Evolutionary conservation across 64 coral and sea anemone genomes (phyloP).

Genomic region (Trachythela sp.): DNA sequence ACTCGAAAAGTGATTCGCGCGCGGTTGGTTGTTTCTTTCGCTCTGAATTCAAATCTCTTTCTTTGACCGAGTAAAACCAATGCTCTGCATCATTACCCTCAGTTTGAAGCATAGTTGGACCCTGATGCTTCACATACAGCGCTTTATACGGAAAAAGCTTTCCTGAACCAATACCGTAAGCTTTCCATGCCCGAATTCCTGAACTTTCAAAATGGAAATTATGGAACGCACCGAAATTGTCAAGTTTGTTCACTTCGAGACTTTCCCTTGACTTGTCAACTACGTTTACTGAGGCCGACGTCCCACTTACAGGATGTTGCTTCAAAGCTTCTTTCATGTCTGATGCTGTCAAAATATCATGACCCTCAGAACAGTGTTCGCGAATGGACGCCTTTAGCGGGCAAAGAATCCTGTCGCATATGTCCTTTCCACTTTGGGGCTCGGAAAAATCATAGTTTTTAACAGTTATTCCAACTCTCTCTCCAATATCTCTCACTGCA

Average conservation of each 20-base stretch:
- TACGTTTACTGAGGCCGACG: background rate
- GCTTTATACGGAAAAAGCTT: constrained; percentile 40
- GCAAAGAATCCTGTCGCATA: constrained; percentile 18
- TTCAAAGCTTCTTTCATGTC: constrained; percentile 15
- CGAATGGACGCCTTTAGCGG: background rate
- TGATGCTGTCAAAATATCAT: constrained; percentile 9
- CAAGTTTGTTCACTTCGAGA: background rate
- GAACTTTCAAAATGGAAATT: background rate
- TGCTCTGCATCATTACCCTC: constrained; percentile 26
- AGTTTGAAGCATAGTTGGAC: constrained; percentile 32
- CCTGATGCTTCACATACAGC: constrained; percentile 40
- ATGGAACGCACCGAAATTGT: background rate
- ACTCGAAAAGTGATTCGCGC: constrained; percentile 43
- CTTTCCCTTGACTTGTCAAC: background rate
- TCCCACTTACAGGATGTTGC: background rate
- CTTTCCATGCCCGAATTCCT: background rate
- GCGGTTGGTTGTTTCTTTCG: background rate
- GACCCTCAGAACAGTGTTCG: background rate
- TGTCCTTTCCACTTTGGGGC: constrained; percentile 14
- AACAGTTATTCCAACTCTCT: background rate
- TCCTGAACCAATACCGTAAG: background rate
- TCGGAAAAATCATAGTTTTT: constrained; percentile 2
- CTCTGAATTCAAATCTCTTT: constrained; percentile 26
- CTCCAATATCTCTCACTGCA: constrained; percentile 14
- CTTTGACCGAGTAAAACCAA: background rate